Evolutionary conservation across 2,888 invertebrate species (phyloP).

Genomic region (Zygaena filipendulae): DNA sequence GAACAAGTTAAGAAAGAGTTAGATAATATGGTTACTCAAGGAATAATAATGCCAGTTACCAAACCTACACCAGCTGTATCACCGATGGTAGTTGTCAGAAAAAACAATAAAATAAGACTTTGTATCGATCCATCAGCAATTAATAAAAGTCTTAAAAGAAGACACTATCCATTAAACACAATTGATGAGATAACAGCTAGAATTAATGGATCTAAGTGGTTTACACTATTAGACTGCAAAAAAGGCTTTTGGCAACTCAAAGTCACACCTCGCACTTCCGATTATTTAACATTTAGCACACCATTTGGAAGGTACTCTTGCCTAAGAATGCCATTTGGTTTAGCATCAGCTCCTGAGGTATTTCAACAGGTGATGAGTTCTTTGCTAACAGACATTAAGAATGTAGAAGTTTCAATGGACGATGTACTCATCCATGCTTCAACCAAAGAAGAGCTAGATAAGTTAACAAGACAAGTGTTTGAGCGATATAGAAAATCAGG

Average conservation of each 20-base stretch:
- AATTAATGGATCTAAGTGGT: slow-evolving; percentile 14
- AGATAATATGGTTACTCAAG: neutral
- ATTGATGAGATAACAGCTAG: slow-evolving; percentile 17
- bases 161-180: slow-evolving; percentile 14
- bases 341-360: slow-evolving; percentile 20
- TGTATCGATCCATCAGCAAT: slow-evolving; percentile 15
- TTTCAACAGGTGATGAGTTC: slow-evolving; percentile 18
- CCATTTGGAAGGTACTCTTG: slow-evolving; percentile 16
- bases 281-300: slow-evolving; percentile 14
- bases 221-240: slow-evolving; percentile 14
- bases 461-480: slow-evolving; percentile 7
- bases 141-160: slow-evolving; percentile 14
- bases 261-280: slow-evolving; percentile 9
- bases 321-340: slow-evolving; percentile 14
- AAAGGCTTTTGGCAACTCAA: slow-evolving; percentile 16
- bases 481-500: slow-evolving; percentile 2
- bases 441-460: slow-evolving; percentile 6
- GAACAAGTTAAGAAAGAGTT: neutral
- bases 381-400: slow-evolving; percentile 4
- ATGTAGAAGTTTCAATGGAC: slow-evolving; percentile 12
- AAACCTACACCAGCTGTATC: slow-evolving; percentile 17
- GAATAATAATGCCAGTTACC: neutral
- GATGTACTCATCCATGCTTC: slow-evolving; percentile 9
- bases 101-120: slow-evolving; percentile 16
- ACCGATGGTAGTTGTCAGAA: slow-evolving; percentile 17